phyloP scores from a whole-genome alignment of 2,113 vertebrate species.

The Alouatta palliata region DNA sequence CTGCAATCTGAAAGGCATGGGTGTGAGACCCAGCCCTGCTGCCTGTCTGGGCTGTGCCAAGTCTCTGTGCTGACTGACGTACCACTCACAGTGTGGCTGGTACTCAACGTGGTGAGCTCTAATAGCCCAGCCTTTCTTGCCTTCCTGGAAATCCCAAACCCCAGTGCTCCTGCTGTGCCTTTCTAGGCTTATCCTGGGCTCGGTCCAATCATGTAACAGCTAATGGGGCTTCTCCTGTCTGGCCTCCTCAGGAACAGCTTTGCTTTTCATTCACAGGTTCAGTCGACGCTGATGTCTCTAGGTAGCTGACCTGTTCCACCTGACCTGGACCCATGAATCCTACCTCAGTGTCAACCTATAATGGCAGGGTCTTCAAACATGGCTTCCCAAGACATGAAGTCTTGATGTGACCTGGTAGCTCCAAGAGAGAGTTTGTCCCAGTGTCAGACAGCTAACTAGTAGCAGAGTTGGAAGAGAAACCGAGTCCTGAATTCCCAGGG shows the following conservation, averaged over 20 bases:
- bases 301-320: neutral
- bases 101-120: neutral
- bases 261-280: neutral
- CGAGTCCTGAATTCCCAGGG: neutral
- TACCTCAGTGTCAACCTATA: neutral
- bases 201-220: neutral
- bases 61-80: too few species aligned
- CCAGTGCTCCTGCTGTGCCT: neutral
- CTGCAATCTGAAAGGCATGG: neutral
- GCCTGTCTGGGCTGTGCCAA: neutral
- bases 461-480: neutral
- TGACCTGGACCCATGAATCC: neutral
- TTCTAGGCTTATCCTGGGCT: neutral
- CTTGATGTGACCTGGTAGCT: neutral
- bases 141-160: neutral
- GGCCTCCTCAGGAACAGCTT: neutral
- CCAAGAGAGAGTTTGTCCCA: neutral
- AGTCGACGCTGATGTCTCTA: neutral
- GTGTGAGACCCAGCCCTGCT: neutral
- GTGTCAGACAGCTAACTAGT: neutral
- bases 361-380: neutral
- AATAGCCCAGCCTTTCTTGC: neutral
- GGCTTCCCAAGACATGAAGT: neutral
- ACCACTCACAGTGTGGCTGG: neutral
- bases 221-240: neutral